Conservation (phyloP, 2,797 vertebrate species). For the Cossypha niveicapilla region DNA sequence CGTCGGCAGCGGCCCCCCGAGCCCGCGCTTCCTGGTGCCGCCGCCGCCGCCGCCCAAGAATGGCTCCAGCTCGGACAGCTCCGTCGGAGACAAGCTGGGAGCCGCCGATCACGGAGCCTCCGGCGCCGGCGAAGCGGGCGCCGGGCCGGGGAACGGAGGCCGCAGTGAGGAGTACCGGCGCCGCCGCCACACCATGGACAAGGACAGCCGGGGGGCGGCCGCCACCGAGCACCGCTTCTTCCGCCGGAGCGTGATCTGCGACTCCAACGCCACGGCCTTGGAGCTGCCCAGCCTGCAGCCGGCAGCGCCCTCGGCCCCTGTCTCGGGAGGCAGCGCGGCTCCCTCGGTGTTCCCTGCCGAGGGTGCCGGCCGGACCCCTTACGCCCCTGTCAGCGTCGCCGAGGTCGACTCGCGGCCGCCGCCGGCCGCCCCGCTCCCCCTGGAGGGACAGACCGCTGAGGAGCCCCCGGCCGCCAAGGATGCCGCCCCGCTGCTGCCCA, state of each 20-base stretch:
- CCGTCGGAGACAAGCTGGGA: constrained; percentile 80
- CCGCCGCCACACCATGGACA: constrained; percentile 96
- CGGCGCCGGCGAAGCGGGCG: not conserved
- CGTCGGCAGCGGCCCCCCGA: constrained; percentile 44
- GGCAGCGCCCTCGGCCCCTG: constrained; percentile 77
- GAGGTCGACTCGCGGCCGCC: constrained; percentile 9
- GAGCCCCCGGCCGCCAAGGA: constrained; percentile 46
- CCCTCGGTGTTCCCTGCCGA: constrained; percentile 45
- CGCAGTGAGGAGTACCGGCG: constrained; percentile 83
- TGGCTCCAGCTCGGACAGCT: constrained; percentile 88
- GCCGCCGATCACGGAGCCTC: constrained; percentile 21
- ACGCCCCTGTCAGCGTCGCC: not conserved
- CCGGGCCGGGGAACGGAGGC: constrained; percentile 20
- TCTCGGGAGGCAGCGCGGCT: constrained; percentile 29
- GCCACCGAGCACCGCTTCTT: constrained; percentile 94
- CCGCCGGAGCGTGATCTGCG: constrained; percentile 95
- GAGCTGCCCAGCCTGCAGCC: constrained; percentile 88
- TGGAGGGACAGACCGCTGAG: constrained; percentile 25
- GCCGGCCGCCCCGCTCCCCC: not conserved
- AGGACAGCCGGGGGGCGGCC: constrained; percentile 85
- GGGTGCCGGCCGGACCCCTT: not conserved
- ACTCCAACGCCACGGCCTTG: constrained; percentile 94
- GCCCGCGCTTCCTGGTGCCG: constrained; percentile 74
- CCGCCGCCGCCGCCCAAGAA: constrained; percentile 89
- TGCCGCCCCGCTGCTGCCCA: not conserved